A percentile compares a stretch with the other conserved stretches of the same genome.
These are phyloP conservation scores for Caerostris extrusa DNA, from an alignment of 1,140 invertebrate genomes.

Conservation along the genomic window DNA sequence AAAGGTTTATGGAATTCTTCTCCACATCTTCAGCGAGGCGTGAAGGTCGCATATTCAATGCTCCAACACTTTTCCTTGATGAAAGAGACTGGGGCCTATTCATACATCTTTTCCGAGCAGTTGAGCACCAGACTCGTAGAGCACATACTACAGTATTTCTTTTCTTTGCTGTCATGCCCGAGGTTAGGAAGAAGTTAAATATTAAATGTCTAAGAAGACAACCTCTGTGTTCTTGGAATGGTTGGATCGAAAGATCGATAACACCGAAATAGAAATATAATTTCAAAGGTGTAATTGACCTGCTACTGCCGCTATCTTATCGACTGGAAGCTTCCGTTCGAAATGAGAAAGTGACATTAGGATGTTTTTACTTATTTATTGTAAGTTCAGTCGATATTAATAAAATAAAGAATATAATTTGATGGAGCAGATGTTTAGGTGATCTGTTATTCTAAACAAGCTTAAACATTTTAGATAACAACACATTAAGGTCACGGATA, in stretches of 20 bases:
- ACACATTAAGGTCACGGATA: too few species aligned
- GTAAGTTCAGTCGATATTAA: too few species aligned
- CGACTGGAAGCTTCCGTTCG: neutral
- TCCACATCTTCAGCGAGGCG: neutral
- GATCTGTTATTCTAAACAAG: too few species aligned
- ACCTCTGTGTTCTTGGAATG: constrained; percentile 13
- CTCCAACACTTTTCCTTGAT: constrained; percentile 16
- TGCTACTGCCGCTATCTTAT: neutral
- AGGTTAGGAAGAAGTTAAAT: constrained; percentile 49
- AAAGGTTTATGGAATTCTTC: constrained; percentile 17
- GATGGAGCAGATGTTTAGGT: too few species aligned
- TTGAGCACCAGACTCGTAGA: constrained; percentile 12
- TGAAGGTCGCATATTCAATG: constrained; percentile 34
- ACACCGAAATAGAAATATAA: constrained; percentile 45
- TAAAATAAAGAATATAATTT: too few species aligned
- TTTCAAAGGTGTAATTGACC: constrained; percentile 48
- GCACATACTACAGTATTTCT: constrained; percentile 14
- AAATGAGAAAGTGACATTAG: neutral
- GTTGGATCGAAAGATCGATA: constrained; percentile 16
- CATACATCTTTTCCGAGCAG: constrained; percentile 42
- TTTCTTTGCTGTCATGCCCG: neutral
- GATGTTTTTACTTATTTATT: too few species aligned
- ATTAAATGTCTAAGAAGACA: constrained; percentile 34
- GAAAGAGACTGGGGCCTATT: neutral
- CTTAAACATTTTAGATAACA: too few species aligned